phyloP scores from a whole-genome alignment of 2,797 vertebrate species.

The Mormyrus hasselquistii region DNA sequence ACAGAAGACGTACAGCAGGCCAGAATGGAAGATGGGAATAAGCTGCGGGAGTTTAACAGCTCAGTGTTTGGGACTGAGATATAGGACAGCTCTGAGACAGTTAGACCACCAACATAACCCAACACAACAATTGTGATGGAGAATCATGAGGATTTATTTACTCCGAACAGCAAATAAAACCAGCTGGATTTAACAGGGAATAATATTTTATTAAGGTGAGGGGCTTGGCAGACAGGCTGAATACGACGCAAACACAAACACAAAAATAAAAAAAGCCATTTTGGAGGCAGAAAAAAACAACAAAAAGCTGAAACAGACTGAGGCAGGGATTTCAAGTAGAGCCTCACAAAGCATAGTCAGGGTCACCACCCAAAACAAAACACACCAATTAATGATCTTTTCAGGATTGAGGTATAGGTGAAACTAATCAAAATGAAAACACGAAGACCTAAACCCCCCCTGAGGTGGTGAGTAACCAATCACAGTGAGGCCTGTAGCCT shows the following conservation, averaged over 20 bases:
- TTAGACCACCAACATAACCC: background rate
- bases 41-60: background rate
- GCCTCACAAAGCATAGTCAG: background rate
- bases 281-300: background rate
- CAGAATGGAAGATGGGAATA: background rate
- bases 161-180: background rate
- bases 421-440: background rate
- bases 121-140: background rate
- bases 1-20: background rate
- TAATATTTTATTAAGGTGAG: background rate
- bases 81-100: background rate
- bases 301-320: background rate
- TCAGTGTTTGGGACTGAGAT: background rate
- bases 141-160: background rate
- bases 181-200: conserved; percentile 5
- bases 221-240: background rate
- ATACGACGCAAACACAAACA: background rate
- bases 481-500: background rate
- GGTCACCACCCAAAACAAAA: background rate
- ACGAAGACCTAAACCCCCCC: background rate
- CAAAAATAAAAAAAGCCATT: background rate
- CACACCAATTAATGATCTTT: background rate
- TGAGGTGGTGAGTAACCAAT: background rate
- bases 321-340: background rate
- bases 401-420: background rate